Conservation (phyloP, 2,797 vertebrate species). For the Tympanoctomys barrerae region DNA sequence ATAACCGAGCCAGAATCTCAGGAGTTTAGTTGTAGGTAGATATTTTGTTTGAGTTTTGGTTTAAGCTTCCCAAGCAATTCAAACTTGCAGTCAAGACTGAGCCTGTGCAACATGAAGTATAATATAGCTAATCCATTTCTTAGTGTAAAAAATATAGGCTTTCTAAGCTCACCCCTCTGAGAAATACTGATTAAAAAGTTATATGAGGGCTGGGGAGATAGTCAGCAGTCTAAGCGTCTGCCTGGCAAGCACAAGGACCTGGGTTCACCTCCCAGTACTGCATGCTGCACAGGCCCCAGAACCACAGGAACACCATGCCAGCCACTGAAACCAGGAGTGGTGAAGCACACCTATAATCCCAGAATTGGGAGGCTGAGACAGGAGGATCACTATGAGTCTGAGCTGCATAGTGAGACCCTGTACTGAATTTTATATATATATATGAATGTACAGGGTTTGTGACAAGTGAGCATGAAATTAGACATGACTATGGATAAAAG, state of each 20-base stretch:
- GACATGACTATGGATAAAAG: not conserved
- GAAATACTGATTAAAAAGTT: slow-evolving; percentile 49
- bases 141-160: slow-evolving; percentile 21
- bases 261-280: too few relatives aligned
- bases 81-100: not conserved
- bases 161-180: not conserved
- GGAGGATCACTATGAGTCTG: too few relatives aligned
- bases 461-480: slow-evolving; percentile 6
- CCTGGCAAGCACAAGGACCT: too few relatives aligned
- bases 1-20: not conserved
- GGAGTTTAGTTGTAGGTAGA: not conserved
- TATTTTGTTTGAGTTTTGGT: not conserved
- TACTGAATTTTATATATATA: too few relatives aligned
- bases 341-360: too few relatives aligned
- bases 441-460: not conserved
- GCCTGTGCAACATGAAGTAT: not conserved
- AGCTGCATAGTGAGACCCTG: too few relatives aligned
- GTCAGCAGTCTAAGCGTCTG: too few relatives aligned
- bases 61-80: slow-evolving; percentile 27
- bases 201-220: not conserved
- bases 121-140: slow-evolving; percentile 41
- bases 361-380: too few relatives aligned
- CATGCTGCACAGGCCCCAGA: too few relatives aligned
- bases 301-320: too few relatives aligned
- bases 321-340: too few relatives aligned